A percentile compares a stretch with the other conserved stretches of the same genome.
Evolutionary conservation across 2,113 vertebrate genomes (phyloP).

Genomic region (Poeciliopsis occidentalis): DNA sequence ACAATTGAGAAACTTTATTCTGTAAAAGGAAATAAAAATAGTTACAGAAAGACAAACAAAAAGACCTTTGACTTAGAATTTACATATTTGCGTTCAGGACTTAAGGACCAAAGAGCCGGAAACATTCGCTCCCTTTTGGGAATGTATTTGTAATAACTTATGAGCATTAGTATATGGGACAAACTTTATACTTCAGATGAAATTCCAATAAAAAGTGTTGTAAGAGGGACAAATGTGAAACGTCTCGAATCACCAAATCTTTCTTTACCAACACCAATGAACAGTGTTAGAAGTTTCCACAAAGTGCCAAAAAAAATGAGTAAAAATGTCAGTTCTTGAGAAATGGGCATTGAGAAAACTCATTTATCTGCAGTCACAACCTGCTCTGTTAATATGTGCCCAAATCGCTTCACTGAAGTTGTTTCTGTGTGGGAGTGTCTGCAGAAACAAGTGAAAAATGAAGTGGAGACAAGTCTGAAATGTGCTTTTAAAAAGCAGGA

Average conservation of each 20-base stretch:
- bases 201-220: too few species aligned
- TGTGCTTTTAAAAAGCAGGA: conserved; percentile 28
- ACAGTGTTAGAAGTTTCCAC: neutral
- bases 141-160: neutral
- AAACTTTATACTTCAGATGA: too few species aligned
- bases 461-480: conserved; percentile 21
- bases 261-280: neutral
- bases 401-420: conserved; percentile 37
- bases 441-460: conserved; percentile 22
- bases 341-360: conserved; percentile 32
- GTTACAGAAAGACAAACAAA: too few species aligned
- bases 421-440: conserved; percentile 53
- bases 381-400: conserved; percentile 37
- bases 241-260: neutral
- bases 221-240: too few species aligned
- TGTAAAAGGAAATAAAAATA: too few species aligned
- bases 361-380: conserved; percentile 43
- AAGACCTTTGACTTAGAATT: too few species aligned
- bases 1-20: too few species aligned
- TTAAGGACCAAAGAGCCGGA: neutral
- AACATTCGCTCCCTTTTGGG: neutral
- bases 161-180: too few species aligned
- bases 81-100: too few species aligned
- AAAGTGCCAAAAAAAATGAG: neutral
- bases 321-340: conserved; percentile 45